phyloP scores from a whole-genome alignment of 1,140 invertebrate genomes.

The Sycophila sp. region DNA sequence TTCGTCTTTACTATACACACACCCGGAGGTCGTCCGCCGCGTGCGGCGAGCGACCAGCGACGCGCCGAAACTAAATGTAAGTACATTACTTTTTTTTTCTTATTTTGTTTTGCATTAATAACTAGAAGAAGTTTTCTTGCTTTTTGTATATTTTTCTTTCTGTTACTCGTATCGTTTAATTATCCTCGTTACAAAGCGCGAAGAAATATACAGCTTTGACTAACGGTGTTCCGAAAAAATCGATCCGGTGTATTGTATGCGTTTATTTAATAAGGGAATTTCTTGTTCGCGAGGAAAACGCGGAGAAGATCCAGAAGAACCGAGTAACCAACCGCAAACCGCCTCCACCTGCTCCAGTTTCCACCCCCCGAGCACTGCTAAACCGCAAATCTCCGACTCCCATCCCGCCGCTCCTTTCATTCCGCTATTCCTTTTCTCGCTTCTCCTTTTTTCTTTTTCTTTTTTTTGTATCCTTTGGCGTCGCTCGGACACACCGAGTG shows the following conservation, averaged over 20 bases:
- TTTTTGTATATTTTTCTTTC: slow-evolving; percentile 22
- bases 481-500: slow-evolving; percentile 45
- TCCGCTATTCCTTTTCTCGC: not conserved
- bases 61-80: slow-evolving; percentile 32
- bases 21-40: slow-evolving; percentile 38
- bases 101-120: slow-evolving; percentile 27
- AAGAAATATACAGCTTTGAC: slow-evolving; percentile 45
- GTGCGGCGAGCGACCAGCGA: no score
- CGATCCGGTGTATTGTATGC: slow-evolving; percentile 29
- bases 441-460: no score
- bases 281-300: slow-evolving; percentile 37
- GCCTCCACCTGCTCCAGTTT: no score
- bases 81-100: slow-evolving; percentile 32
- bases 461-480: no score
- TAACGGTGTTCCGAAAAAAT: slow-evolving; percentile 39
- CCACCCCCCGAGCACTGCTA: no score
- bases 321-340: no score
- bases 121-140: slow-evolving; percentile 35
- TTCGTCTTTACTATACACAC: slow-evolving; percentile 40
- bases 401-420: slow-evolving; percentile 13
- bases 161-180: no score
- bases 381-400: no score
- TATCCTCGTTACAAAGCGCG: slow-evolving; percentile 40
- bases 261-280: slow-evolving; percentile 19
- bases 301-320: slow-evolving; percentile 32